A percentile compares a stretch with the other conserved stretches of the same genome.
Conservation (phyloP, 2,888 invertebrate genomes). For the Conus canariensis region DNA sequence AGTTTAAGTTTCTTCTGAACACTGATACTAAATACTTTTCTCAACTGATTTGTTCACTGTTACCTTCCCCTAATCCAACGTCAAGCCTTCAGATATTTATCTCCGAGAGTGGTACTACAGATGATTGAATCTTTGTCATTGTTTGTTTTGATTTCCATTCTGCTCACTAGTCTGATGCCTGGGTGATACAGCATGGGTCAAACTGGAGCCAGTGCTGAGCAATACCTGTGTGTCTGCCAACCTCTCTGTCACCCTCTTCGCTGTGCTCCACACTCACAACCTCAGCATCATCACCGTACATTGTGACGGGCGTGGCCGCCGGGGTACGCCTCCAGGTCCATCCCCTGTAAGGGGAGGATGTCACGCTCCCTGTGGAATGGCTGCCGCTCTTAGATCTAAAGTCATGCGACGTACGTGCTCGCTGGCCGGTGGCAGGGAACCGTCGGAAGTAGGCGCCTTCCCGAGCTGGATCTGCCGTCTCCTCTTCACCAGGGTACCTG, state of each 20-base stretch:
- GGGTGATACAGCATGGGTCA: background rate
- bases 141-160: background rate
- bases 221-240: background rate
- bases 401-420: background rate
- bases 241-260: background rate
- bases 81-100: too few species aligned
- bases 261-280: background rate
- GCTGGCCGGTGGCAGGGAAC: background rate
- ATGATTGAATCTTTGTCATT: too few species aligned
- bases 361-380: background rate
- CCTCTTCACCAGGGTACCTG: constrained; percentile 1
- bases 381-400: background rate
- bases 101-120: too few species aligned
- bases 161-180: background rate
- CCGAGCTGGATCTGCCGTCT: background rate
- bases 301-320: background rate
- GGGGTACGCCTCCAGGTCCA: background rate
- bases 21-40: too few species aligned
- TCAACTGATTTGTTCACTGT: too few species aligned
- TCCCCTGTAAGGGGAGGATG: background rate
- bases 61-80: too few species aligned
- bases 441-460: background rate
- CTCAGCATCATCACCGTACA: background rate
- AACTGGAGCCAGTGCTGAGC: background rate
- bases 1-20: too few species aligned